Evolutionary conservation across 2,888 invertebrate genomes (phyloP).

Genomic region (Xestia ashworthii): DNA sequence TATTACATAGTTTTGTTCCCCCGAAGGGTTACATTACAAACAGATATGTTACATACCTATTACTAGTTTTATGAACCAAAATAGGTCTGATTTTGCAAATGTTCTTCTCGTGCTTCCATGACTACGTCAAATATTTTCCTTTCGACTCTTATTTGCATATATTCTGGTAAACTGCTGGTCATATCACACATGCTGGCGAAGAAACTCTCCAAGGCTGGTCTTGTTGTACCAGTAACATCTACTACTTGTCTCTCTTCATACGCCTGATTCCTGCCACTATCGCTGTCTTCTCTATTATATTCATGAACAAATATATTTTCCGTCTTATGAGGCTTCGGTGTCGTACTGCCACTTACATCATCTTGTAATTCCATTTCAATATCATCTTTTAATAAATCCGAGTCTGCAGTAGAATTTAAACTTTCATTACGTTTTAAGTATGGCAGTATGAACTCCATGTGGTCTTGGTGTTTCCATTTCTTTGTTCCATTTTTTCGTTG

Average conservation of each 20-base stretch:
- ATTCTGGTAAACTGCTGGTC: slow-evolving; percentile 40
- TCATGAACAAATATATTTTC: slow-evolving; percentile 42
- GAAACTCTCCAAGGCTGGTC: slow-evolving; percentile 43
- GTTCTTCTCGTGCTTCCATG: slow-evolving; percentile 45
- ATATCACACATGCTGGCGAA: slow-evolving; percentile 49
- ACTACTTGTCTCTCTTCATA: slow-evolving; percentile 27
- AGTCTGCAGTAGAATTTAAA: slow-evolving; percentile 34
- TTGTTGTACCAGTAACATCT: neutral
- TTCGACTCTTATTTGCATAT: slow-evolving; percentile 49
- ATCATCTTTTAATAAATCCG: slow-evolving; percentile 39
- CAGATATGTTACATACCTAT: neutral
- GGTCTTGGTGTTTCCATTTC: slow-evolving; percentile 48
- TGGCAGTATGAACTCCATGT: slow-evolving; percentile 43
- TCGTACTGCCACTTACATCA: slow-evolving; percentile 36
- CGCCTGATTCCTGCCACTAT: slow-evolving; percentile 18
- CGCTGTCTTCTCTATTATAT: slow-evolving; percentile 37
- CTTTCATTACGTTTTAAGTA: slow-evolving; percentile 36
- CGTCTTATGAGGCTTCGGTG: slow-evolving; percentile 36
- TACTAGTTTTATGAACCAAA: slow-evolving; percentile 34
- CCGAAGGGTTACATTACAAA: neutral
- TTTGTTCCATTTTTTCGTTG: slow-evolving; percentile 41
- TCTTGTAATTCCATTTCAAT: slow-evolving; percentile 32
- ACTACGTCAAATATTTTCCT: slow-evolving; percentile 50
- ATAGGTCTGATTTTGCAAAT: slow-evolving; percentile 42
- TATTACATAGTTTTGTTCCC: neutral